Evolutionary conservation across 2,888 invertebrate species (phyloP), one percentile per base, ranked within the genome.

Genomic region (Perithous albicinctus): DNA sequence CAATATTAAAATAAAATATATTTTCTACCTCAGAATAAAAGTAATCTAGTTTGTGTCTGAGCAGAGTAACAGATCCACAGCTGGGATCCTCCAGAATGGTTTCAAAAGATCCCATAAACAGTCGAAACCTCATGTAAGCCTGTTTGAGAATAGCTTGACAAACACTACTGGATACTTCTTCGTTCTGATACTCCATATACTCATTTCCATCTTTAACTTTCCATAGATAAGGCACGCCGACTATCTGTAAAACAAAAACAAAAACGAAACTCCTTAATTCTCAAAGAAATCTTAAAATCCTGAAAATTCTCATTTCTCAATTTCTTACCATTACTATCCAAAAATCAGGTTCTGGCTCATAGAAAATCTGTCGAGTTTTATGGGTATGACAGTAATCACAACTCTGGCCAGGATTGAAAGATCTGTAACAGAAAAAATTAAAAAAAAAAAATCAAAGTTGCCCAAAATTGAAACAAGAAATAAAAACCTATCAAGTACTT

Each of bases 351-450:
- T 99, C 99, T 1, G 98, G 96, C 93, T 98, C 96, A 92, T 95
- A 96, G 92, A 97, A 98, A 73, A 98, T 94, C 91, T 98, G 97
- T 79, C 97, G 94, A 43, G 97, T 96, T 91, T 98, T 98, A 90
- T 97, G 96, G 12, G 98, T 98, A 89, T 98, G 97, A 79, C 99
- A 93, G 70, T 96, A 96, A 93, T 97, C 96, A 92, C 98, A 97
- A 41, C 95, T 94, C 85, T 96, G 95, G 84, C 96, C 95, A 43
- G 96, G 94, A 86, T 96, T 96, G 91, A 98, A 98, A 79, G 97
- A 97, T 84, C 97, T 97, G 63, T n/a, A n/a, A n/a, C n/a, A n/a
- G n/a, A n/a, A n/a, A n/a, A n/a, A 78, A 64, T 12, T 77, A 10
- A 61, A 32, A 67, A 10, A 38, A 51, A 12, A 56, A 54, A 10